These are phyloP conservation scores for Ochropleura plecta DNA, from an alignment of 2,888 invertebrate genomes.

Conservation along the genomic window DNA sequence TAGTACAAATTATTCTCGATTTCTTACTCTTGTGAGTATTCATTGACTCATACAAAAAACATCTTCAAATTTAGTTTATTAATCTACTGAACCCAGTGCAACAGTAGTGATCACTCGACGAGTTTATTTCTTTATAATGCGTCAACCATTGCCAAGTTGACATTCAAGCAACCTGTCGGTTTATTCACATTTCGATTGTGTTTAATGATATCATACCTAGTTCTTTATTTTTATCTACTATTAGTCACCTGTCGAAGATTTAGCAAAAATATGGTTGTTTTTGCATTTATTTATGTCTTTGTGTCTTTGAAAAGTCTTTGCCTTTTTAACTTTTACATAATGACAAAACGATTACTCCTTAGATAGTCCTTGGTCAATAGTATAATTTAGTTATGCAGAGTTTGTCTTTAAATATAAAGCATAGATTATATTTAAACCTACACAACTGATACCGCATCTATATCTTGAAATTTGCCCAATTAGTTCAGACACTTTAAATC, in stretches of 20 bases:
- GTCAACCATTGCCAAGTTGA: conserved; percentile 57
- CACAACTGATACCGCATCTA: neutral
- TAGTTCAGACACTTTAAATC: neutral
- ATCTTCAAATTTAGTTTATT: neutral
- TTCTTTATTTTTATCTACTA: conserved; percentile 40
- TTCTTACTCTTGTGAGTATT: neutral
- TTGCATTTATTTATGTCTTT: neutral
- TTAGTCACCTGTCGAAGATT: conserved; percentile 24
- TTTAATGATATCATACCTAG: conserved; percentile 44
- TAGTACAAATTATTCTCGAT: neutral
- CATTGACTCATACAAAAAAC: neutral
- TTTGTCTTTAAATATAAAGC: no score
- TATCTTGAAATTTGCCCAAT: neutral
- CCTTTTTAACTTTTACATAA: conserved; percentile 2
- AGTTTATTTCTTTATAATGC: conserved; percentile 62
- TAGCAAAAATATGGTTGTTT: conserved; percentile 16
- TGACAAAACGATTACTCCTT: neutral
- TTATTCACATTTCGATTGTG: conserved; percentile 54
- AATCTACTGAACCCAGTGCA: conserved; percentile 47
- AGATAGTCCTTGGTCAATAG: neutral
- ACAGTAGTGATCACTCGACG: conserved; percentile 16
- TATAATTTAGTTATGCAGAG: neutral
- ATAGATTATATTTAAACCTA: neutral
- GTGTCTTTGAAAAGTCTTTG: conserved; percentile 22
- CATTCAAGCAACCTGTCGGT: conserved; percentile 56